Evolutionary conservation across 2,888 invertebrate species (phyloP), one percentile per base, ranked within the genome.

Genomic region (Tholera decimalis): DNA sequence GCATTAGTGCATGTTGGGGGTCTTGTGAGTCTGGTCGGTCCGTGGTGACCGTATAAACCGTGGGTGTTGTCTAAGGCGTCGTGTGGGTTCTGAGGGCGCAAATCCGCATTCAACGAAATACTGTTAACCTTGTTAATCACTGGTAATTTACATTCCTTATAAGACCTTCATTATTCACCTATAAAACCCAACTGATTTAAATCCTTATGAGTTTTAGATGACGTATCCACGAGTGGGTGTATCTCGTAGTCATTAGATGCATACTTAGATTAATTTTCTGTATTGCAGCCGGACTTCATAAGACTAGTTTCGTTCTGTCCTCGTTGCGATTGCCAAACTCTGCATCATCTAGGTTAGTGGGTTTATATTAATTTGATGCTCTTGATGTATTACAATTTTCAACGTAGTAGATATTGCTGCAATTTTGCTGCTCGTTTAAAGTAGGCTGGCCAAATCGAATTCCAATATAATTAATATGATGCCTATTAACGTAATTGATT

Each of bases 31-130:
- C 67, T 80, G 78, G 75, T 72, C 61, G 71, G 24, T 20, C 41
- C 56, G 50, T 64, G 71, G 66, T 73, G 77, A 64, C 79, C 77
- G 71, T 80, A 81, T 76, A 56, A 49, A 15, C 80, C 83, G 84
- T 85, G 83, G 83, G 82, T 77, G 91, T 89, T 82, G 79, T 86
- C 87, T 76, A 69, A 47, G 71, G 83, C 82, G 89, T 89, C 33
- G 82, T 68, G 82, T 82, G 81, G 88, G 91, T 87, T 75, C 84
- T 79, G 76, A 86, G 86, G 89, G 89, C 82, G 86, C 87, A 92
- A 93, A 90, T 93, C 93, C 93, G 93, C 93, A 92, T 92, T 92
- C 91, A 89, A 83, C 84, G 83, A 80, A 83, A 79, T 85, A 85
- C 82, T 78, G 59, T 73, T 77, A 87, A 85, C 91, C 92, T 92